These are phyloP conservation scores for Stenolophus ochropezus DNA, from an alignment of 2,888 invertebrate species.

Conservation along the genomic window DNA sequence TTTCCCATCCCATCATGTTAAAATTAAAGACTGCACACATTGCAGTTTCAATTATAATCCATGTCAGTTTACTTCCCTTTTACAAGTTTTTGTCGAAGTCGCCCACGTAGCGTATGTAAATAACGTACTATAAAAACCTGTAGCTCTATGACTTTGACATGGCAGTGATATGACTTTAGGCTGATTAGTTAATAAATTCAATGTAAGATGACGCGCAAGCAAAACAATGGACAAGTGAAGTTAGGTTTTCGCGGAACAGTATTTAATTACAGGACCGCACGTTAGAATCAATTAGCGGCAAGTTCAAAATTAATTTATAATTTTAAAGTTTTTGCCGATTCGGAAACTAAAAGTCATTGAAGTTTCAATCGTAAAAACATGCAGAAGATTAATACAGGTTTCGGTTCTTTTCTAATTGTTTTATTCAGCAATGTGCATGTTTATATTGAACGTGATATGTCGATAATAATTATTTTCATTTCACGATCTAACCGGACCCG, in stretches of 20 bases:
- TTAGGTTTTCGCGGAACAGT: not conserved
- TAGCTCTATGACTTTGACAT: slow-evolving; percentile 25
- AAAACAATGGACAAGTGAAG: not conserved
- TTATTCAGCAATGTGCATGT: too few species aligned
- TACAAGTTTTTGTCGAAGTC: not conserved
- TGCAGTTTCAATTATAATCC: not conserved
- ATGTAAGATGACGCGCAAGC: not conserved
- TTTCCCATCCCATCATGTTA: not conserved
- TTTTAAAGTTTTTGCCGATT: slow-evolving; percentile 21
- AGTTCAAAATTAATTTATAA: slow-evolving; percentile 12
- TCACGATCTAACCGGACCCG: too few species aligned
- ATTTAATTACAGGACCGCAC: slow-evolving; percentile 5
- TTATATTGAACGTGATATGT: too few species aligned
- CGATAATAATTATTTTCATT: too few species aligned
- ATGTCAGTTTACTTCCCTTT: slow-evolving; percentile 6
- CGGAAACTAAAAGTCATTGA: slow-evolving; percentile 16
- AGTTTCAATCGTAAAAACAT: too few species aligned
- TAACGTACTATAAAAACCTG: slow-evolving; percentile 5
- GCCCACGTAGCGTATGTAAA: slow-evolving; percentile 25
- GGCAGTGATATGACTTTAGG: slow-evolving; percentile 7
- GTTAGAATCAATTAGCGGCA: slow-evolving; percentile 1
- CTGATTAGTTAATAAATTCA: slow-evolving; percentile 24
- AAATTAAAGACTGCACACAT: not conserved
- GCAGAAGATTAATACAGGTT: too few species aligned
- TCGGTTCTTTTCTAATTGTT: too few species aligned